phyloP scores from a whole-genome alignment of 1,140 invertebrate genomes.

The Lepidurus packardi region DNA sequence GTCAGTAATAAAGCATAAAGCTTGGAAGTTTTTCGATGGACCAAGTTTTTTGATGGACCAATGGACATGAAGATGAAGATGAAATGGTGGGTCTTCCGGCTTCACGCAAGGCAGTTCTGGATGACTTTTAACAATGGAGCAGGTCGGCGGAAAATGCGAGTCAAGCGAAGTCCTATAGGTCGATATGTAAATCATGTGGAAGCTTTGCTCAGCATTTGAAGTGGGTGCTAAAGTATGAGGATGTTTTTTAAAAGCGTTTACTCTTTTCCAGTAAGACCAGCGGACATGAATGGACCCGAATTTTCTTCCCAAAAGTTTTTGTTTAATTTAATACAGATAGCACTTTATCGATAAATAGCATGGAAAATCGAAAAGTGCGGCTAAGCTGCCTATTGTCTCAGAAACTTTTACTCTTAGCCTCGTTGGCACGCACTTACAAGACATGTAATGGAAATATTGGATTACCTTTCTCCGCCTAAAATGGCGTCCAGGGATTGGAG shows the following conservation, averaged over 20 bases:
- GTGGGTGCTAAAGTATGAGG: neutral
- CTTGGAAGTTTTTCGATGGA: neutral
- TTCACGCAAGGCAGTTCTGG: no score
- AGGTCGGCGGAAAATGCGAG: neutral
- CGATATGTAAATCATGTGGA: neutral
- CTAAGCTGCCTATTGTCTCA: no score
- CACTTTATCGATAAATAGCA: no score
- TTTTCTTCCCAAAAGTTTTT: neutral
- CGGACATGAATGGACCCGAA: neutral
- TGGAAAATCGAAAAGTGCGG: neutral
- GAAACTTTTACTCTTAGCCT: no score
- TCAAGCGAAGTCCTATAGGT: neutral
- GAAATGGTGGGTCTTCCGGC: no score
- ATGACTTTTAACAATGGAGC: neutral
- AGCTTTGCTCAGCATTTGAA: neutral
- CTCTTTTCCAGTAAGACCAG: neutral
- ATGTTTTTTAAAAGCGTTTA: neutral
- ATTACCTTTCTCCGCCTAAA: neutral
- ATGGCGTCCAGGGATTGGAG: neutral
- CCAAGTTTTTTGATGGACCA: no score
- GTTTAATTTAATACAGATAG: neutral
- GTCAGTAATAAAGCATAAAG: slow-evolving; percentile 6
- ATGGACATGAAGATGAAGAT: no score
- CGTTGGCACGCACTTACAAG: neutral
- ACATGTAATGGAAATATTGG: neutral